Evolutionary conservation across 2,113 vertebrate genomes (phyloP), one percentile per base, ranked within the genome.

Genomic region (Oncorhynchus clarkii): DNA sequence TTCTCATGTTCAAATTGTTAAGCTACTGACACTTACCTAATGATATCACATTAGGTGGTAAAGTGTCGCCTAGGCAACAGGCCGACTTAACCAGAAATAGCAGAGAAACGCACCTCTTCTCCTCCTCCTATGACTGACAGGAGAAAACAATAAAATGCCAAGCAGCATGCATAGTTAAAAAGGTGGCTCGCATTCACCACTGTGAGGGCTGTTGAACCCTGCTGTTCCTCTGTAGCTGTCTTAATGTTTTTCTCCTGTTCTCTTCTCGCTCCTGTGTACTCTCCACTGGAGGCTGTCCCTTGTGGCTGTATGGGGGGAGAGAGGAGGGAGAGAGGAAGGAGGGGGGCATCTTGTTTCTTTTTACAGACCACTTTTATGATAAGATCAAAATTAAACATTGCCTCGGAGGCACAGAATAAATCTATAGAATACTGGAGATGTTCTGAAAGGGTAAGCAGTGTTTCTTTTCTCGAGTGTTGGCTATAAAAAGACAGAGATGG

Each of bases 141-240:
- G 51, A 39, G 67, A 68, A 16, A 18, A 14, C 18, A 24, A 16
- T 24, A 73, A 76, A 70, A 78, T 80, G 87, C 73, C 71, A 75
- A 70, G 76, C 80, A 76, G 81, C 84, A 80, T 84, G 80, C 77
- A 85, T 86, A 85, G 87, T 89, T 86, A 86, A 85, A 87, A 80
- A 78, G 7, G 39, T 77, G 77, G 75, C 84, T 70, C 54, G 3
- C 74, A 62, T 18, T 34, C 75, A 26, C 76, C 79, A 82, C 71
- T 71, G 74, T 77, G 49, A 75, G 67, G 65, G 82, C 80, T 83
- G 80, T 76, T 82, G 83, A 84, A 73, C 78, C 73, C 76, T 67
- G 80, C 78, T 81, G 84, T 84, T 84, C 72, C 82, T 51, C 77
- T 67, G 77, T 67, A 83, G 77, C 77, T 29, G 70, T 80, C 83